Evolutionary conservation across 35 echinoderm and acorn worm species (phyloP), one percentile per base, ranked within the genome.

Genomic region (Nesometra sesokonis): DNA sequence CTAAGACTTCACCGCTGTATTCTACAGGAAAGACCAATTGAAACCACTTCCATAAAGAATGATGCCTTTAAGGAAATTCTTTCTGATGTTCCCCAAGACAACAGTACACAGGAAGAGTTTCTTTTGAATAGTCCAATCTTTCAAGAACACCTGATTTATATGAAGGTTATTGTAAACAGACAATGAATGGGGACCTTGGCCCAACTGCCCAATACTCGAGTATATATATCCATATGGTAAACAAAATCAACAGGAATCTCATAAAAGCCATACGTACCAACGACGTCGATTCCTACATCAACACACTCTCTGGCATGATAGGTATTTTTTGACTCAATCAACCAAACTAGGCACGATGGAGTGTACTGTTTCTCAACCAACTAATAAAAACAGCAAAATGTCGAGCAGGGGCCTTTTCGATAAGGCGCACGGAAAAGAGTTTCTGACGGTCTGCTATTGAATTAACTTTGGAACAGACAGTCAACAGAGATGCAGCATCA

Each of bases 131-230:
- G 15, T 37, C 77, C 57, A 30, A 80, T 81, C 82, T 89, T 86
- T 43, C 76, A 81, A 88, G 87, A 93, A 27, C 91, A 93, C 31
- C 81, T 86, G 82, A 31, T 82, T 0, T n/a, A n/a, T n/a, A n/a
- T n/a, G n/a, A n/a, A n/a, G n/a, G n/a, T 89, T 30, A 83, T 80
- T 93, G 86, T 35, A 82, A 86, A 17, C 57, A 87, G 0, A 79
- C 86, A 79, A 93, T 90, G 88, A 82, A 85, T 82, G 91, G 87
- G n/a, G n/a, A n/a, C n/a, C n/a, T 89, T 67, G 91, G 91, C 31
- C 84, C 79, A 40, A 93, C 84, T 77, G 84, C 84, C 52, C 87
- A 89, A 79, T 89, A 83, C 84, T 90, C 83, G 91, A 17, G 91
- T 34, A 43, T 35, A 30, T 93, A 93, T 84, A 84, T 93, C 32